A percentile compares a stretch with the other conserved stretches of the same genome.
phyloP scores from a whole-genome alignment of 2,888 invertebrate genomes.

The Drosophila kuntzei region DNA sequence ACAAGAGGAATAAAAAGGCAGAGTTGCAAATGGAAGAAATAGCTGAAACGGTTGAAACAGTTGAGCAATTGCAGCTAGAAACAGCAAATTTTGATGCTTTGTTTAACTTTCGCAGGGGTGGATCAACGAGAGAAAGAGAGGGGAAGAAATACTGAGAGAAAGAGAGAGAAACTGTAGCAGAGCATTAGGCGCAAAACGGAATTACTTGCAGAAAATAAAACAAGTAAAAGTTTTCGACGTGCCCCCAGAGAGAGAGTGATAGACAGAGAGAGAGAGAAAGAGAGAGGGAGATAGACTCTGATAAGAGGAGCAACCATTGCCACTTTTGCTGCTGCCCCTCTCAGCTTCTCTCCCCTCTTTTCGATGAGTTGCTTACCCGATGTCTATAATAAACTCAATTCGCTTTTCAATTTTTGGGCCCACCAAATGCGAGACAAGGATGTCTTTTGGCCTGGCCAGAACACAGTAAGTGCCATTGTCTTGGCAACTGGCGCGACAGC shows the following conservation, averaged over 20 bases:
- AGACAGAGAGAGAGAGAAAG: not conserved
- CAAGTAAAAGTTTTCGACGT: conserved; percentile 60
- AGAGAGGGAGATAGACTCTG: conserved; percentile 21
- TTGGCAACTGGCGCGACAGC: conserved; percentile 63
- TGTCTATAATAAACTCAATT: conserved; percentile 69
- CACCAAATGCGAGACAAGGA: conserved; percentile 4
- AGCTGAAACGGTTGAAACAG: conserved; percentile 51
- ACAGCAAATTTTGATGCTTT: conserved; percentile 59
- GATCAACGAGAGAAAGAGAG: conserved; percentile 7
- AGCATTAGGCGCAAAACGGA: conserved; percentile 72
- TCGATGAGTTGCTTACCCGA: conserved; percentile 22
- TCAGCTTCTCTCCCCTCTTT: too few relatives aligned
- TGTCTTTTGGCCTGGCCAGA: conserved; percentile 17
- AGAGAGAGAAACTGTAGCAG: conserved; percentile 39
- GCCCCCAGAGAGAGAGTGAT: conserved; percentile 34
- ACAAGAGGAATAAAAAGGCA: not conserved
- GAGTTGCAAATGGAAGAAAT: conserved; percentile 39
- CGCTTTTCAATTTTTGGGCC: conserved; percentile 45
- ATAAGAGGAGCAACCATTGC: conserved; percentile 27
- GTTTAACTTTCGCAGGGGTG: conserved; percentile 63
- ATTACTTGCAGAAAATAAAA: conserved; percentile 73
- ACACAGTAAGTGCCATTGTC: conserved; percentile 66
- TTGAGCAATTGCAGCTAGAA: conserved; percentile 63
- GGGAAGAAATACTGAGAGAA: not conserved
- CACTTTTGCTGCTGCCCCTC: conserved; percentile 4